Conservation (phyloP, 2,113 vertebrate species). For the Pandion haliaetus region DNA sequence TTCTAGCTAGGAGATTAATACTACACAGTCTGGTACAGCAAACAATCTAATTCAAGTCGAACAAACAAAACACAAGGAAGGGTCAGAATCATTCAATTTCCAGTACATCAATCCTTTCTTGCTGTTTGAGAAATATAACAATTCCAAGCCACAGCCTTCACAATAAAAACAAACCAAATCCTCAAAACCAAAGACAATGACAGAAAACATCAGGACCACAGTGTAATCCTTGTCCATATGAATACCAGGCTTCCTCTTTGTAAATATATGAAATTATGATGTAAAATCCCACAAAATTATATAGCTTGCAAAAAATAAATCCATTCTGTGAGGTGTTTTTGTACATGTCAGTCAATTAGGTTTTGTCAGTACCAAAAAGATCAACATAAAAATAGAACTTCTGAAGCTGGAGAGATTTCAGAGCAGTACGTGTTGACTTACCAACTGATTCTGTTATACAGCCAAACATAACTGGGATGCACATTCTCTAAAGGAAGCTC, state of each 20-base stretch:
- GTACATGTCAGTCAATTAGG: not conserved
- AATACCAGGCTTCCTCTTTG: not conserved
- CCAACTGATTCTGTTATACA: not conserved
- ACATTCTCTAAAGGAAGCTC: not conserved
- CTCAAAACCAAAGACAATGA: not conserved
- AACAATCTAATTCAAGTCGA: not conserved
- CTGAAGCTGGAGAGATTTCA: not conserved
- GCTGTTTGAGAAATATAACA: not conserved
- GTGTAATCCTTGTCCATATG: not conserved
- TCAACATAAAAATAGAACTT: not conserved
- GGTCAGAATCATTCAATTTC: not conserved
- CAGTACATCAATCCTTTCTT: not conserved
- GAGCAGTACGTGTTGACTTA: not conserved
- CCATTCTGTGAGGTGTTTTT: not conserved
- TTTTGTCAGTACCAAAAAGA: not conserved
- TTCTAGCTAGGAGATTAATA: not conserved
- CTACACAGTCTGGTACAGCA: not conserved
- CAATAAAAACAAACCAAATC: not conserved
- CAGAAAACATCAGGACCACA: not conserved
- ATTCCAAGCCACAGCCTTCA: not conserved
- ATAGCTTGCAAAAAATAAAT: slow-evolving; percentile 7
- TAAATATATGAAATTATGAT: not conserved
- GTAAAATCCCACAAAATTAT: not conserved
- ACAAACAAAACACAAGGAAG: not conserved
- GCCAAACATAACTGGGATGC: not conserved